These are phyloP conservation scores for Aphrophora alni DNA, from an alignment of 2,888 invertebrate genomes.

Conservation along the genomic window DNA sequence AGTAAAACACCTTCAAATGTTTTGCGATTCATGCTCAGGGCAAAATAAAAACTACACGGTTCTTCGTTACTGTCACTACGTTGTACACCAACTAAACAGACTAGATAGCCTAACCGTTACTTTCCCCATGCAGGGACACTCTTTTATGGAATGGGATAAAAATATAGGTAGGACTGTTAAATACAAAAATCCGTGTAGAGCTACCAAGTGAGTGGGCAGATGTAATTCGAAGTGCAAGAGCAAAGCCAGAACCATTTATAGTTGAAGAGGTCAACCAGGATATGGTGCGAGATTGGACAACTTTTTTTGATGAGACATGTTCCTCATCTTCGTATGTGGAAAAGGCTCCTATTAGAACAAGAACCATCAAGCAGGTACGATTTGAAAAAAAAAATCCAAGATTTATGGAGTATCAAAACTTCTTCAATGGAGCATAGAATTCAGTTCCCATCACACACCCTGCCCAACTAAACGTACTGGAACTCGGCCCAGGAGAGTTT, in stretches of 20 bases:
- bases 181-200: too few species aligned
- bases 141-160: constrained; percentile 2
- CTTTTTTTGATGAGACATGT: constrained; percentile 16
- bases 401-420: constrained; percentile 2
- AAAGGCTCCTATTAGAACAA: constrained; percentile 22
- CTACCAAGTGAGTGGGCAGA: too few species aligned
- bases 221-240: neutral
- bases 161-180: neutral
- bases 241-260: constrained; percentile 9
- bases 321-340: constrained; percentile 12
- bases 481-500: constrained; percentile 20
- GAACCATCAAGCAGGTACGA: constrained; percentile 12
- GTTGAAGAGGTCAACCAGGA: neutral
- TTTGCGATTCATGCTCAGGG: neutral
- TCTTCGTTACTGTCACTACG: neutral
- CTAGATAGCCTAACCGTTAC: neutral
- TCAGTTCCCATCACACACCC: constrained; percentile 17
- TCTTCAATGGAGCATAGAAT: too few species aligned
- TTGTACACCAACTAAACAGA: neutral
- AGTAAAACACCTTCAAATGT: neutral
- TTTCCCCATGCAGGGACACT: neutral
- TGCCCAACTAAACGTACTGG: constrained; percentile 14
- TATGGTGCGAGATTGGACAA: neutral
- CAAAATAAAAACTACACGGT: neutral
- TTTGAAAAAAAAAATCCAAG: constrained; percentile 15